phyloP scores from a whole-genome alignment of 2,888 invertebrate species.

The Oscheius sp. region DNA sequence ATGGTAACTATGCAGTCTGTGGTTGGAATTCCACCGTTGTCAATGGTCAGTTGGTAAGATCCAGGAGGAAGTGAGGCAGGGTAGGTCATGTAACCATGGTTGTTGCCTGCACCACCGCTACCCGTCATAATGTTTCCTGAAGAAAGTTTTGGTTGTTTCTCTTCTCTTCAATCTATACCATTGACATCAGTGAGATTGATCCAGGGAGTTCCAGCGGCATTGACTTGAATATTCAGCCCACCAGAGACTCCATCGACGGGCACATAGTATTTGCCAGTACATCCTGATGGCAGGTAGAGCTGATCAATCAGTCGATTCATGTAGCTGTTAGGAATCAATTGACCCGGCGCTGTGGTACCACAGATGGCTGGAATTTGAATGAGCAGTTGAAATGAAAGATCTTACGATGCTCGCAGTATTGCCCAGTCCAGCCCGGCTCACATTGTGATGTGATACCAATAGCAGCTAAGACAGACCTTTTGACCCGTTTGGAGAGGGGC shows the following conservation, averaged over 20 bases:
- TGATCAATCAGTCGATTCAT: constrained; percentile 42
- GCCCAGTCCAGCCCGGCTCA: constrained; percentile 58
- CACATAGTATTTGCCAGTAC: constrained; percentile 51
- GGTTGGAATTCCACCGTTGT: constrained; percentile 48
- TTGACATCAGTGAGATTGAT: constrained; percentile 45
- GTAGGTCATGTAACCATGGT: constrained; percentile 29
- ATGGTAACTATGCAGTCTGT: constrained; percentile 56
- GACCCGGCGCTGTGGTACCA: not conserved
- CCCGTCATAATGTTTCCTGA: constrained; percentile 10
- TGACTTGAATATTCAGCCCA: constrained; percentile 40
- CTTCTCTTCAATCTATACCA: not conserved
- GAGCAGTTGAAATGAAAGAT: constrained; percentile 8
- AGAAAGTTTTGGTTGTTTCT: not conserved
- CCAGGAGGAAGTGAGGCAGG: constrained; percentile 43
- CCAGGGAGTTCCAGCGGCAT: constrained; percentile 45
- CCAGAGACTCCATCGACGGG: constrained; percentile 39
- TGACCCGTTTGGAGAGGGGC: constrained; percentile 39
- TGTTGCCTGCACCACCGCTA: not conserved
- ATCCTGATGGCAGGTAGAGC: constrained; percentile 45
- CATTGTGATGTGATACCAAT: constrained; percentile 46
- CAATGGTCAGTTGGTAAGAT: constrained; percentile 50
- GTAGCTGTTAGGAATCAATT: not conserved
- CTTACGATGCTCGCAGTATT: constrained; percentile 62
- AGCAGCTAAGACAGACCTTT: constrained; percentile 47
- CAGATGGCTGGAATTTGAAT: not conserved